A percentile compares a stretch with the other conserved stretches of the same genome.
These are phyloP conservation scores for Montipora sp. DNA, from an alignment of 64 coral and sea anemone species.

Conservation along the genomic window DNA sequence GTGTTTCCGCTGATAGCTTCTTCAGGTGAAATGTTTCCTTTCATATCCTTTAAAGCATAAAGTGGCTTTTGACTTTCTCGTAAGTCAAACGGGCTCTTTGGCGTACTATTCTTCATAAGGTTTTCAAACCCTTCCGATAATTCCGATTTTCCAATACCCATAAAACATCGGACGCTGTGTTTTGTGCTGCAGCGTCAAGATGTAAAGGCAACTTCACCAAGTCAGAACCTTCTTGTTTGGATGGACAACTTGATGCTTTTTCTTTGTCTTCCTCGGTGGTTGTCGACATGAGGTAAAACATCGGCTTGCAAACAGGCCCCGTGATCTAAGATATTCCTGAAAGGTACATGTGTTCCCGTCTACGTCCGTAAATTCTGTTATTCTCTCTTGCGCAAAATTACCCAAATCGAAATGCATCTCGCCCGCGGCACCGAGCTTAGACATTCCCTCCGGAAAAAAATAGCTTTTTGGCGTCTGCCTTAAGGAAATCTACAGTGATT, in stretches of 20 bases:
- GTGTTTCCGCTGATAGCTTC: neutral
- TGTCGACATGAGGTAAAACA: conserved; percentile 51
- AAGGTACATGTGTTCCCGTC: conserved; percentile 18
- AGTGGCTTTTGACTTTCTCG: neutral
- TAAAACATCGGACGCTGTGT: conserved; percentile 9
- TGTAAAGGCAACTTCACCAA: too few relatives aligned
- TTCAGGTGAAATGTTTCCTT: too few relatives aligned
- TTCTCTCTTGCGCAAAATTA: conserved; percentile 48
- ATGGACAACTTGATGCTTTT: too few relatives aligned
- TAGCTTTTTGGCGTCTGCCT: conserved; percentile 25
- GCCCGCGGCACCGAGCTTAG: neutral
- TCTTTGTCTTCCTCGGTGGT: neutral
- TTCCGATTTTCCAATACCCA: neutral
- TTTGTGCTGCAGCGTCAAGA: too few relatives aligned
- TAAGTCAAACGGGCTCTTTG: neutral
- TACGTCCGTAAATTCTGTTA: conserved; percentile 24
- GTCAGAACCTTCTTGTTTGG: too few relatives aligned
- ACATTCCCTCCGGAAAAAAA: conserved; percentile 50
- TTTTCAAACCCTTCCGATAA: neutral
- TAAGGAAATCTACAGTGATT: conserved; percentile 35
- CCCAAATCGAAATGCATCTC: conserved; percentile 49
- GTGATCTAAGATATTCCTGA: conserved; percentile 23
- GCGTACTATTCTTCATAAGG: neutral
- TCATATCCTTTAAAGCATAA: too few relatives aligned
- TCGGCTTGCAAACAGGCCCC: conserved; percentile 9